A percentile compares a stretch with the other conserved stretches of the same genome.
phyloP scores from a whole-genome alignment of 2,113 vertebrate species.

The Heloderma charlesbogerti region DNA sequence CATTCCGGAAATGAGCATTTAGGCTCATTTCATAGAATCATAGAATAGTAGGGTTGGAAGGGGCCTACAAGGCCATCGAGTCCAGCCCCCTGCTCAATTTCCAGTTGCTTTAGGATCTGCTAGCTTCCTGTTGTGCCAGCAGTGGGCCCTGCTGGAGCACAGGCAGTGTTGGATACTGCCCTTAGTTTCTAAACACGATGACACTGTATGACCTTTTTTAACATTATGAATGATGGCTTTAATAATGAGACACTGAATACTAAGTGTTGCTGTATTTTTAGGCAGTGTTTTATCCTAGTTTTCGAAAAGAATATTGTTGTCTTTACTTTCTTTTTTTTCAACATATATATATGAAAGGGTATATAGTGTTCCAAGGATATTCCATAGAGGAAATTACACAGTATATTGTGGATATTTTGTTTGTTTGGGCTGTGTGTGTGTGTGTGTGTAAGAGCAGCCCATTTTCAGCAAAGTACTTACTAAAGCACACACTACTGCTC shows the following conservation, averaged over 20 bases:
- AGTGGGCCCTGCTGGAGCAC: too few relatives aligned
- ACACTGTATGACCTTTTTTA: neutral
- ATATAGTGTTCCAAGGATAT: rapidly evolving
- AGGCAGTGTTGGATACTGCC: too few relatives aligned
- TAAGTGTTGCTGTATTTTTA: neutral
- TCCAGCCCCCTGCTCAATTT: too few relatives aligned
- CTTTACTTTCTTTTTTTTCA: too few relatives aligned
- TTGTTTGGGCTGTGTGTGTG: neutral
- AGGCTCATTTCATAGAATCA: too few relatives aligned
- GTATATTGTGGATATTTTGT: neutral
- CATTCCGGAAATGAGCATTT: too few relatives aligned
- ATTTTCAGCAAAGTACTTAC: neutral
- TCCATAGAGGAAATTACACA: neutral
- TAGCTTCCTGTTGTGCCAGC: too few relatives aligned
- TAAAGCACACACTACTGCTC: neutral
- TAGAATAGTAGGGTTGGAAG: too few relatives aligned
- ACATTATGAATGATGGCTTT: neutral
- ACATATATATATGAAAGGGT: neutral
- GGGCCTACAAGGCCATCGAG: too few relatives aligned
- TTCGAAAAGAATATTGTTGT: neutral
- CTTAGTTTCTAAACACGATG: neutral
- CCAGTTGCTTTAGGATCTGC: too few relatives aligned
- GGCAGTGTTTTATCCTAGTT: neutral
- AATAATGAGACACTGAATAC: neutral
- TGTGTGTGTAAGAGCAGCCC: neutral